Percentiles rank a stretch among this genome's conserved stretches.
Evolutionary conservation across 2,797 vertebrate species (phyloP).

Genomic region (Diplodus sargus): DNA sequence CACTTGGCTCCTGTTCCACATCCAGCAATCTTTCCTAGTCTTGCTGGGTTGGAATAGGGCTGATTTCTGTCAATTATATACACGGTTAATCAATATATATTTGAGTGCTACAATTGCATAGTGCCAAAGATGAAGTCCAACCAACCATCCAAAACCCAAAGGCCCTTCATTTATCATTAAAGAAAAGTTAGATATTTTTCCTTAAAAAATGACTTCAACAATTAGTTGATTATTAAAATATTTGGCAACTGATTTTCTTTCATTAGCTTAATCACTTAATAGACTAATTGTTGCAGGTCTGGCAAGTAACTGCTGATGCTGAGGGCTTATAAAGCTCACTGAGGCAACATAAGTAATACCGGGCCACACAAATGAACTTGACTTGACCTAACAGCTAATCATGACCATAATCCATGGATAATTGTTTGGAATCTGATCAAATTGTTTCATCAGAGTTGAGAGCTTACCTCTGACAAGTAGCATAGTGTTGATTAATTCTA

Average conservation of each 20-base stretch:
- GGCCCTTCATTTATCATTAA: no score
- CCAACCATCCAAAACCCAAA: no score
- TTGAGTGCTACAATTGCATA: no score
- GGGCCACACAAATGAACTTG: conserved; percentile 20
- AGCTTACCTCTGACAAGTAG: conserved; percentile 33
- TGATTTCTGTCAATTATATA: no score
- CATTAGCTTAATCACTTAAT: no score
- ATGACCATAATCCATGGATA: conserved; percentile 35
- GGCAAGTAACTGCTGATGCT: background rate
- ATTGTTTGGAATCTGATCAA: conserved; percentile 58
- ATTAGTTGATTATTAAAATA: no score
- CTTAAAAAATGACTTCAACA: no score
- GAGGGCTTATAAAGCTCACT: conserved; percentile 1
- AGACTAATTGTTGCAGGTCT: no score
- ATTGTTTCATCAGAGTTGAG: conserved; percentile 45
- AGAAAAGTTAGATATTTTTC: no score
- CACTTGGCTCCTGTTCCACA: background rate
- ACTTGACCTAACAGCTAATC: conserved; percentile 34
- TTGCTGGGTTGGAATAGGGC: background rate
- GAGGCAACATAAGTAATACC: conserved; percentile 1
- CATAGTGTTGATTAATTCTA: conserved; percentile 47
- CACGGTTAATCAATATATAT: no score
- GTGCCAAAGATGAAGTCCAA: no score
- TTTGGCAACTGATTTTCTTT: no score
- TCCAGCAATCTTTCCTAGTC: background rate